Conservation (phyloP, 2,113 vertebrate genomes). For the Brachyistius frenatus region DNA sequence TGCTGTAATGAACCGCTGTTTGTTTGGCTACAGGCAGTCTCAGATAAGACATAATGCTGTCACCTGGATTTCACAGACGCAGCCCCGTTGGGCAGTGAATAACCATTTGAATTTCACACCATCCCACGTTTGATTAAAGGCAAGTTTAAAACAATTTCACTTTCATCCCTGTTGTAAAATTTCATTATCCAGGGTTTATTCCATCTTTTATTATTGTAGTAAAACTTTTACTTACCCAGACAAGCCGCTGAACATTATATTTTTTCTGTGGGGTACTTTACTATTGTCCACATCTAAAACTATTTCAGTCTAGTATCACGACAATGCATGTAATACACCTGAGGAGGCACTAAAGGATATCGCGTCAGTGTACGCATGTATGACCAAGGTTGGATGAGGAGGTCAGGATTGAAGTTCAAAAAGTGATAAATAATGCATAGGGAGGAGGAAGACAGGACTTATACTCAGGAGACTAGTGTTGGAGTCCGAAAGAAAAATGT, state of each 20-base stretch:
- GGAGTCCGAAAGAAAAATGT: too few relatives aligned
- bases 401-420: too few relatives aligned
- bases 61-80: conserved; percentile 26
- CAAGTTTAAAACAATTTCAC: conserved; percentile 14
- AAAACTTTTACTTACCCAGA: conserved; percentile 17
- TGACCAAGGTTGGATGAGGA: too few relatives aligned
- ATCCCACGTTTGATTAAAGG: not conserved
- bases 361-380: too few relatives aligned
- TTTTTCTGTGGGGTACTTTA: conserved; percentile 12
- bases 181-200: conserved; percentile 3
- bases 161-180: not conserved
- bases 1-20: conserved; percentile 56
- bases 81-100: conserved; percentile 42
- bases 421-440: too few relatives aligned
- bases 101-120: conserved; percentile 49
- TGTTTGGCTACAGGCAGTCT: conserved; percentile 57
- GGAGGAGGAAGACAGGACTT: too few relatives aligned
- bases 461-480: too few relatives aligned
- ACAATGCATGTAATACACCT: too few relatives aligned
- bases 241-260: not conserved
- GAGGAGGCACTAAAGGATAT: too few relatives aligned
- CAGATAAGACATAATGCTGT: conserved; percentile 56
- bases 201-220: not conserved
- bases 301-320: too few relatives aligned
- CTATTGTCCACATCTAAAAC: not conserved